Evolutionary conservation across 2,797 vertebrate genomes (phyloP), one percentile per base, ranked within the genome.

Genomic region (Gobionotothen gibberifrons): DNA sequence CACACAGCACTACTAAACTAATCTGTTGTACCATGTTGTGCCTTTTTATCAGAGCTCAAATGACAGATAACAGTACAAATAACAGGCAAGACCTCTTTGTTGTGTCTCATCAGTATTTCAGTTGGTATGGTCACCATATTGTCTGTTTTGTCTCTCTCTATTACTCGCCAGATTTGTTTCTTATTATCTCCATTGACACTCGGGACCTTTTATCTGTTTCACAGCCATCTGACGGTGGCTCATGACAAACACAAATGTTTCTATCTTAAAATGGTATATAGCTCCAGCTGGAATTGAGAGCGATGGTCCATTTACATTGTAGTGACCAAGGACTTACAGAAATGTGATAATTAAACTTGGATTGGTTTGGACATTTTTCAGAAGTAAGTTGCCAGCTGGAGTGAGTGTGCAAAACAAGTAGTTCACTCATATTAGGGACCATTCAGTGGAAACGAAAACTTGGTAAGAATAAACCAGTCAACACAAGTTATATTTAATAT

Each of bases 71-170:
- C 19, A 48, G 61, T 62, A 42, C 71, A 62, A 62, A 67, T 64
- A 71, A 52, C 19, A 67, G 22, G 60, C 12, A 29, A 56, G 40
- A 43, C 47, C n/a, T 65, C 51, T 56, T 17, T 47, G 53, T 56
- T 61, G 56, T 69, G 55, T 73, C 74, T 74, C 61, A 74, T 77
- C 72, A 74, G 74, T 68, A 55, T 74, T 74, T 67, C 74, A 74
- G 70, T 42, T 70, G 42, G 32, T 48, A 46, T 17, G 40, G 51
- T 54, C 69, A 61, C 61, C 48, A 47, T 13, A 19, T 48, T 39
- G n/a, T 60, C 9, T 57, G 16, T 58, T 65, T 16, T 64, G 59
- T 63, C 39, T 58, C 44, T 59, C 3, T 70, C 39, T 53, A 47
- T 66, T 51, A 42, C 46, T 21, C 52, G 51, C 36, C 17, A 48